Evolutionary conservation across 2,888 invertebrate genomes (phyloP).

Genomic region (Lepetodrilus schrolli): DNA sequence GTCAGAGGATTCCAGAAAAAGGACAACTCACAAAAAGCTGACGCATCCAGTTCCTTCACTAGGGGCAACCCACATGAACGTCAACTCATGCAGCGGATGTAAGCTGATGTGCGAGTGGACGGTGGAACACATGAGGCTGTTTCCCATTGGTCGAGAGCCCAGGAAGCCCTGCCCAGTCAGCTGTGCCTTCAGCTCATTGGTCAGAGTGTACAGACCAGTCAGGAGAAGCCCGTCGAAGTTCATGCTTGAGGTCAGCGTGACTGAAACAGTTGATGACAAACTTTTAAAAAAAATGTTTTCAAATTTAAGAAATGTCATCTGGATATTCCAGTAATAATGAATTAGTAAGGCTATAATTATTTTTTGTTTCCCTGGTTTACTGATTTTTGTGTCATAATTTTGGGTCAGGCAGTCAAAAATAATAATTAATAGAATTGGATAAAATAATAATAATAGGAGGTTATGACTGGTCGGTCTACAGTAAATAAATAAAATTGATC

Average conservation of each 20-base stretch:
- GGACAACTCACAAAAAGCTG: constrained; percentile 72
- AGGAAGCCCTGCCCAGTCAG: constrained; percentile 38
- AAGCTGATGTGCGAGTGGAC: constrained; percentile 71
- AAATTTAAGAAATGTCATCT: too few species aligned
- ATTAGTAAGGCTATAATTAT: too few species aligned
- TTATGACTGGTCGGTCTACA: too few species aligned
- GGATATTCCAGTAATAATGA: too few species aligned
- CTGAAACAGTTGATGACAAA: constrained; percentile 57
- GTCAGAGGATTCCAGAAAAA: too few species aligned
- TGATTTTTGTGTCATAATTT: too few species aligned
- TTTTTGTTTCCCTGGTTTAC: too few species aligned
- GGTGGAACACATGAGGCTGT: constrained; percentile 72
- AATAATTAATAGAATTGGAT: too few species aligned
- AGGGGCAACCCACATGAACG: constrained; percentile 74
- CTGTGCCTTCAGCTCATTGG: constrained; percentile 45
- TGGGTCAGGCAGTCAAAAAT: too few species aligned
- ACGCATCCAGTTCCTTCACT: constrained; percentile 74
- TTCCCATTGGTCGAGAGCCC: constrained; percentile 51
- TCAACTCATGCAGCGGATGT: constrained; percentile 64
- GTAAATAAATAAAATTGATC: too few species aligned
- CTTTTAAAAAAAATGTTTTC: too few species aligned
- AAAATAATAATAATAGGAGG: too few species aligned
- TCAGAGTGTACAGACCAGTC: constrained; percentile 73
- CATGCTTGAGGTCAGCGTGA: constrained; percentile 69
- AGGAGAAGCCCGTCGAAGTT: constrained; percentile 74